phyloP scores from a whole-genome alignment of 2,113 vertebrate species.

The Blennius ocellaris region DNA sequence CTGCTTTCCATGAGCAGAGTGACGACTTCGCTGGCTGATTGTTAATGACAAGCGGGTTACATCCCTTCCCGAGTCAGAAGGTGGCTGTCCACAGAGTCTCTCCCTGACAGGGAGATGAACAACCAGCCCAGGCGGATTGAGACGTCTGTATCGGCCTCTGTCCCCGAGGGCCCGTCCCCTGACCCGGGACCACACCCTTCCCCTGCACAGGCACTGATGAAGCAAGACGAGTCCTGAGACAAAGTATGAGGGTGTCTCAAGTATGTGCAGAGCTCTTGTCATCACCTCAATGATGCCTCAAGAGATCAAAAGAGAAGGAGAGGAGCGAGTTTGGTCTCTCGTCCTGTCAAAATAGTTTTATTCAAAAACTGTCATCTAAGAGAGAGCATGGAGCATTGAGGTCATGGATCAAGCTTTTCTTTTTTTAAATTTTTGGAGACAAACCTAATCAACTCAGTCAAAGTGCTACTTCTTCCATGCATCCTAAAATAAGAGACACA shows the following conservation, averaged over 20 bases:
- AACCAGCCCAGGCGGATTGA: constrained; percentile 61
- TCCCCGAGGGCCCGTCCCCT: constrained; percentile 46
- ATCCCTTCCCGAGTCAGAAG: constrained; percentile 56
- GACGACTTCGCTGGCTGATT: constrained; percentile 67
- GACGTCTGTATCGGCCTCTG: constrained; percentile 53
- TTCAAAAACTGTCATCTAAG: constrained; percentile 1
- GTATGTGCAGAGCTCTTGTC: constrained; percentile 41
- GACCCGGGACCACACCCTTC: constrained; percentile 39
- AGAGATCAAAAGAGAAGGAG: constrained; percentile 12
- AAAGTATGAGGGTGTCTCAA: constrained; percentile 19
- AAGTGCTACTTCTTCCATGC: neutral
- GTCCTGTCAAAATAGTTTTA: constrained; percentile 13
- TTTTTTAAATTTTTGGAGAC: neutral
- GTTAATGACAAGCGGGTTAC: constrained; percentile 61
- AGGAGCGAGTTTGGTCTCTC: neutral
- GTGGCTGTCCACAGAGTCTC: constrained; percentile 50
- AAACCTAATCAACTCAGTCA: neutral
- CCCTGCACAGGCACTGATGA: constrained; percentile 41
- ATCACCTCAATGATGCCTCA: constrained; percentile 37
- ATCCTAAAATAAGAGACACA: neutral
- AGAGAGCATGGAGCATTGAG: constrained; percentile 1
- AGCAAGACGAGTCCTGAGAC: constrained; percentile 32
- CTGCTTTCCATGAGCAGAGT: constrained; percentile 41
- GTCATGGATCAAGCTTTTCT: neutral
- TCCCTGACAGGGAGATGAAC: constrained; percentile 57